Evolutionary conservation across 23 tunicate species (phyloP).

Genomic region (Styela plicata): DNA sequence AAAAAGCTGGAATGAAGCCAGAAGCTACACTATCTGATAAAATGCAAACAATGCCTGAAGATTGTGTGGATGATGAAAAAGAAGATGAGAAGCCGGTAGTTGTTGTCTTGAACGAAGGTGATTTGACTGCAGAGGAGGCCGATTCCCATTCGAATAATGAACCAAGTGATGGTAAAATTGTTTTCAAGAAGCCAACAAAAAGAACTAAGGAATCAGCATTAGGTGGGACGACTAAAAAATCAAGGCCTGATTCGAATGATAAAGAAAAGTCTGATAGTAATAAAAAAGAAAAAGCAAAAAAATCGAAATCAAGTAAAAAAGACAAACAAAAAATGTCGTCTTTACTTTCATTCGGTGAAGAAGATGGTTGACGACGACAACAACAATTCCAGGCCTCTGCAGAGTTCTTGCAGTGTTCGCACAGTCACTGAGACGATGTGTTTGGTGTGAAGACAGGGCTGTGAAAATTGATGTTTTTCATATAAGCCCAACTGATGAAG

Average conservation of each 20-base stretch:
- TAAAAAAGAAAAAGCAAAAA: neutral
- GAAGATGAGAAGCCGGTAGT: constrained; percentile 54
- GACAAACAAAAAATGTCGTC: constrained; percentile 6
- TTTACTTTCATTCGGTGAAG: constrained; percentile 36
- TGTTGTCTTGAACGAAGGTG: constrained; percentile 53
- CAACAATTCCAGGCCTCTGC: no score
- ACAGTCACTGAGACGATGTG: no score
- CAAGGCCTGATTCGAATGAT: neutral
- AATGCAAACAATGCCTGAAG: neutral
- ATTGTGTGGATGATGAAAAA: constrained; percentile 28
- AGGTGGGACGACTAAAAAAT: neutral
- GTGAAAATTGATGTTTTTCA: no score
- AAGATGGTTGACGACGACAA: constrained; percentile 22
- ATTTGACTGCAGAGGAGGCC: constrained; percentile 38
- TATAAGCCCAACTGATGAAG: no score
- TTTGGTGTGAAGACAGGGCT: no score
- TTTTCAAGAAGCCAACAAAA: constrained; percentile 36
- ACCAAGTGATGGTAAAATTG: constrained; percentile 33
- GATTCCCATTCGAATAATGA: constrained; percentile 19
- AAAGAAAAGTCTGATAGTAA: neutral
- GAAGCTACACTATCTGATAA: constrained; percentile 41
- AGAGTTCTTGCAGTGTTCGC: no score
- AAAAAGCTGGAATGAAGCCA: constrained; percentile 47
- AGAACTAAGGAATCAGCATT: neutral
- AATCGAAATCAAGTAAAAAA: constrained; percentile 19